Base-by-base conservation (phyloP, 2,797 vertebrate species). In the Fistularia commersonii region DNA sequence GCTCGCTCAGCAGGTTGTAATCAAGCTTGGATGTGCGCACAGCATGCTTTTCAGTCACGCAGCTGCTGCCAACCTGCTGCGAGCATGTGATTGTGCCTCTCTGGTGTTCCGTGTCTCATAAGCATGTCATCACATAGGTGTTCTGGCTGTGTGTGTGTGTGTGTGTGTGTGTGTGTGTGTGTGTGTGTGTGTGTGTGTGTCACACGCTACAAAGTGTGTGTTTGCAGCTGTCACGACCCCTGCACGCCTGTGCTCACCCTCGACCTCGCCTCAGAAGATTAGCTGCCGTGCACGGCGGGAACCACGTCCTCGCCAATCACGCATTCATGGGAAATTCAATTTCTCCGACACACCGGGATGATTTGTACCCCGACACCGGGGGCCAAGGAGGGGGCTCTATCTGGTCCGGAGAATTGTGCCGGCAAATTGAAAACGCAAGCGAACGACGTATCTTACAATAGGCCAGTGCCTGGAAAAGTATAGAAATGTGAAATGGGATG, bases 321-420 rank as follows among this genome's bases (percentile, higher is more conserved):
- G 47, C 75, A 83, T 86, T 87, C 85, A 86, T 83, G 63, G 70
- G 51, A 77, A 86, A 87, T 87, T 79, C 50, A 66, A 81, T 87
- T 86, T 84, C 69, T 73, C 57, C 15, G 50, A 74, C 72, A 75
- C 69, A 68, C 64, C 37, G 66, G 69, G 72, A 48, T 78, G 83
- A 84, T 76, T 78, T 75, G 75, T 48, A 61, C 62, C 56, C 53
- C 49, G 80, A 84, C 77, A 74, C 44, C n/a, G n/a, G n/a, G n/a
- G n/a, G n/a, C n/a, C n/a, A n/a, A n/a, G n/a, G n/a, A n/a, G n/a
- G 9, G 51, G 50, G 67, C 60, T 78, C 72, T 62, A 74, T 74
- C 73, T 78, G 62, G 11, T 59, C 63, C 56, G 5, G 45, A 5
- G 56, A 78, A 86, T 79, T 79, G 78, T 66, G 65, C 72, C 66